Evolutionary conservation across 1,140 invertebrate genomes (phyloP), one percentile per base, ranked within the genome.

Genomic region (Cherax quadricarinatus): DNA sequence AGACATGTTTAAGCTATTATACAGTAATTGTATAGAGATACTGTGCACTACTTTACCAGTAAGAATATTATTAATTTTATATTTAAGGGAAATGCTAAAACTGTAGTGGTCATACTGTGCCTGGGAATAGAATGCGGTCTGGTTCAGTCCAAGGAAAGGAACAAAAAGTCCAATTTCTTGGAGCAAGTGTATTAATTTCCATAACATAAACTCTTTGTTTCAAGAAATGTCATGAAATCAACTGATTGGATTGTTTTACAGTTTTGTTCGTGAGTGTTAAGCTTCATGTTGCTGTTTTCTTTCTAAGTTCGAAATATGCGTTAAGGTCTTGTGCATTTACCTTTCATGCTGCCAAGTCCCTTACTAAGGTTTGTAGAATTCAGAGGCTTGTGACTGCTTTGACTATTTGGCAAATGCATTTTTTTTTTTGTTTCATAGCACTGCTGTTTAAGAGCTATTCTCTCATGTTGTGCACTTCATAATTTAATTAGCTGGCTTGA

Each of bases 281-380:
- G 70, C n/a, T 49, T 73, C 84, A 5, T 41, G 10, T 70, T 21
- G n/a, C 6, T 70, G 48, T 80, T 88, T 79, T 88, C 7, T 57
- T 60, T 30, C 30, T 80, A 10, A 41, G 51, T 53, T 80, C 48
- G 49, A 41, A 60, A 53, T 18, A 60, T 86, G 83, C 53, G 57
- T 91, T 90, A 85, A 85, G 82, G 53, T 60, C 24, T 53, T 57
- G 21, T 91, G 98, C 98, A 0, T 98, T 98, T 3, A 97, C 99
- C 80, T 96, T 99, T n/a, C 98, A 98, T 95, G 98, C 98, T 51
- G 98, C 98, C 57, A 99, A 99, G 95, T 98, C 97, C 41, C 95
- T 98, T 18, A 97, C 97, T 51, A 97, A 98, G 94, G 98, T 98
- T 18, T 94, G 98, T n/a, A 96, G 97, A 24, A 41, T 12, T 70